A percentile compares a stretch with the other conserved stretches of the same genome.
These are phyloP conservation scores for Callaeas wilsoni DNA, from an alignment of 2,113 vertebrate genomes.

Conservation along the genomic window DNA sequence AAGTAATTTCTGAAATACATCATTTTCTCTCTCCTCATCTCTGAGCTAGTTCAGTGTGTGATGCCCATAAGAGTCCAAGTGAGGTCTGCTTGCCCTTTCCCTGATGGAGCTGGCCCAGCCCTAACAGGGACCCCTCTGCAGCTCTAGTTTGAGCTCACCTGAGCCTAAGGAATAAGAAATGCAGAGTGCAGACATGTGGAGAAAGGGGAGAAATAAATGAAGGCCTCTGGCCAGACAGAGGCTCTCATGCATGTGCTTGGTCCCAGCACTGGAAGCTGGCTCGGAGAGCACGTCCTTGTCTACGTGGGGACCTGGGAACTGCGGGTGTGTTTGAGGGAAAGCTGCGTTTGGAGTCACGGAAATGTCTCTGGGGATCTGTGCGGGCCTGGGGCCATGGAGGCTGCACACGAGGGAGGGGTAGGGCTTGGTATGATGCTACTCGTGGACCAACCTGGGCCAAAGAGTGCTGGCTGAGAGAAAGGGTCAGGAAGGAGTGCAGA, in stretches of 20 bases:
- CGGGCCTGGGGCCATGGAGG: neutral
- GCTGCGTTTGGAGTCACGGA: neutral
- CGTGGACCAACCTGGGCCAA: neutral
- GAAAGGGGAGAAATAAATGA: neutral
- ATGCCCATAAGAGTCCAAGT: neutral
- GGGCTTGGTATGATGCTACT: neutral
- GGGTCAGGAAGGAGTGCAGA: neutral
- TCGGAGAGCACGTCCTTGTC: accelerated
- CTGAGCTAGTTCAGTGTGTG: neutral
- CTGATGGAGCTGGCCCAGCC: neutral
- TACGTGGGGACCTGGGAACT: accelerated
- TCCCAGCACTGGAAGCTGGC: neutral
- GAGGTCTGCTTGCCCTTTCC: neutral
- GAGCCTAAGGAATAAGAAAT: neutral
- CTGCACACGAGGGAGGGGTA: neutral
- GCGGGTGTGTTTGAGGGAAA: accelerated
- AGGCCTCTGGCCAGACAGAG: neutral
- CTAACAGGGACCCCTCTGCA: neutral
- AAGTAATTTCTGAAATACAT: neutral
- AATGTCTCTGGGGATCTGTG: neutral
- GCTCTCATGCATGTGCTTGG: accelerated
- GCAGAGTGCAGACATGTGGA: neutral
- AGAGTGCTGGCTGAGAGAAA: neutral
- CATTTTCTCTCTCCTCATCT: neutral
- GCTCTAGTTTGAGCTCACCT: neutral